These are phyloP conservation scores for Drosophila kurseongensis DNA, from an alignment of 1,140 invertebrate species.

Conservation along the genomic window DNA sequence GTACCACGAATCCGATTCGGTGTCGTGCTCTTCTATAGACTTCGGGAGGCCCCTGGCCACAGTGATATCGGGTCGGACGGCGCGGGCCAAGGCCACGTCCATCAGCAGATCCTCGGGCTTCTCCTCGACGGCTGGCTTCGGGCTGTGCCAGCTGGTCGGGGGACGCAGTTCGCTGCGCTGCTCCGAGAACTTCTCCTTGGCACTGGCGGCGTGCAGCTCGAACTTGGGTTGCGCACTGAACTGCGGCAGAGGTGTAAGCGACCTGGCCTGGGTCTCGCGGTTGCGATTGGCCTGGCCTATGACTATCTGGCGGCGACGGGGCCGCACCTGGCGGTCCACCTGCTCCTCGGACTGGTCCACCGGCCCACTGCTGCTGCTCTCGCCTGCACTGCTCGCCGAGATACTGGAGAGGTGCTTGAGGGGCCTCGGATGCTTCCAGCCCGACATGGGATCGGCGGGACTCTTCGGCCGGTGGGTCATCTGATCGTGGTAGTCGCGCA, in stretches of 20 bases:
- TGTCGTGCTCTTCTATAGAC: not conserved
- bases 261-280: not conserved
- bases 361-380: not conserved
- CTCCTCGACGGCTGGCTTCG: not conserved
- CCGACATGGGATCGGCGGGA: slow-evolving; percentile 33
- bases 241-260: not conserved
- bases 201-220: not conserved
- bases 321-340: not conserved
- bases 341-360: not conserved
- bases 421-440: slow-evolving; percentile 47
- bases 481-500: not conserved
- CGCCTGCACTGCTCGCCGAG: not conserved
- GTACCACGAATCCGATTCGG: not conserved
- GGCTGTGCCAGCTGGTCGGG: not conserved
- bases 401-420: not conserved
- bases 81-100: slow-evolving; percentile 25
- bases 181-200: not conserved
- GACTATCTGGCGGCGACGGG: slow-evolving; percentile 24
- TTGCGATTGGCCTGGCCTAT: not conserved
- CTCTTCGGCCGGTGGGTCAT: not conserved
- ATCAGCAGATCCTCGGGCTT: slow-evolving; percentile 3
- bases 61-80: not conserved
- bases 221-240: not conserved
- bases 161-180: slow-evolving; percentile 5
- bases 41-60: not conserved